Percentiles rank a stretch among this genome's conserved stretches.
These are phyloP conservation scores for Ectemnius continuus DNA, from an alignment of 2,888 invertebrate species.

Conservation along the genomic window DNA sequence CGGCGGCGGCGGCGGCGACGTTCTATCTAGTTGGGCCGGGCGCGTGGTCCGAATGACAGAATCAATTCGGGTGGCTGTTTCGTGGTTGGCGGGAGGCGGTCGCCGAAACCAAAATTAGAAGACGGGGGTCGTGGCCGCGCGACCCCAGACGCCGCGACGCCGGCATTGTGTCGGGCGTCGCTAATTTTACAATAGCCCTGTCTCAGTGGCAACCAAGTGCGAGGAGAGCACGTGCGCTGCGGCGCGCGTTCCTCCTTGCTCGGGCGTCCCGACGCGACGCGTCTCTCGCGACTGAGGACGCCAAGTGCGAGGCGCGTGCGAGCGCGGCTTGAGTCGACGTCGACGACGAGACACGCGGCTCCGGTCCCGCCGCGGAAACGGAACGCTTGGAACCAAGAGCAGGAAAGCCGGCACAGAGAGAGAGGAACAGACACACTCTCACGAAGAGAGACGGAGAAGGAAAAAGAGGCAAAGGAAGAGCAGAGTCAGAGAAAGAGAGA, in stretches of 20 bases:
- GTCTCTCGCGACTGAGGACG: neutral
- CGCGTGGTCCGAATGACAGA: constrained; percentile 53
- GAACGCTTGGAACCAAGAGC: no score
- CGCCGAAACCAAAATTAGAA: constrained; percentile 71
- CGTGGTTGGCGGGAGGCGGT: constrained; percentile 42
- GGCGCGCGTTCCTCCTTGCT: constrained; percentile 29
- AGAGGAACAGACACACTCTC: neutral
- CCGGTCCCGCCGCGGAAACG: no score
- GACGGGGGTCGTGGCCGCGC: constrained; percentile 72
- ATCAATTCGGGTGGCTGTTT: constrained; percentile 50
- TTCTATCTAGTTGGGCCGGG: constrained; percentile 32
- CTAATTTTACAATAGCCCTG: constrained; percentile 77
- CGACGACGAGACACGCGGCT: no score
- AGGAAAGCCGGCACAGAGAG: constrained; percentile 17
- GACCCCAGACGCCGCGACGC: constrained; percentile 66
- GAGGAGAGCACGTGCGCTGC: constrained; percentile 58
- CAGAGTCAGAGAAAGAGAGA: no score
- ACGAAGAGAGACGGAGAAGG: neutral
- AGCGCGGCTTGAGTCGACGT: constrained; percentile 11
- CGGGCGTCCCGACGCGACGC: no score
- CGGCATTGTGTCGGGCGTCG: constrained; percentile 76
- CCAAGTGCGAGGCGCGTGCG: constrained; percentile 21
- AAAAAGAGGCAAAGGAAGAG: constrained; percentile 3
- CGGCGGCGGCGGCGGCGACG: constrained; percentile 56
- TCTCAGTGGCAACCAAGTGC: constrained; percentile 54